Base-by-base conservation (phyloP, 2,888 invertebrate genomes). In the Linnaemya vulpina region DNA sequence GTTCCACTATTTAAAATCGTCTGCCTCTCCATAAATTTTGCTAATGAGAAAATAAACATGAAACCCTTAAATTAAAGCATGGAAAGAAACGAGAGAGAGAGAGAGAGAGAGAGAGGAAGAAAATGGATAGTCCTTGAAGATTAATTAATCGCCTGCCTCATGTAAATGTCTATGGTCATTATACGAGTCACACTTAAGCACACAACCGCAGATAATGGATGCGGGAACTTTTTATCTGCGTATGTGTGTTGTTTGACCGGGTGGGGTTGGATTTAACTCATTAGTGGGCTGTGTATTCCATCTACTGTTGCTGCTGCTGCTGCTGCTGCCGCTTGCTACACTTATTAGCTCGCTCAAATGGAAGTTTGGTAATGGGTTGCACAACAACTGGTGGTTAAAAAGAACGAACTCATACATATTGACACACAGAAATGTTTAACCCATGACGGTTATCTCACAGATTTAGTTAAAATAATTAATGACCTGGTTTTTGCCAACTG, bases 381-480 rank as follows among this genome's bases (percentile, higher is more conserved):
- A 79, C 53, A 76, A 71, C 76, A 82, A 82, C 82, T 82, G 75
- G 71, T 82, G 75, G 73, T 75, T 74, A 75, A 74, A 65, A 46
- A 55, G 46, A 46, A 25, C 35, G 46, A 46, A 25, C 35, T 40
- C 49, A 58, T 8, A 46, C 55, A 71, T 63, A 38, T n/a, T 22
- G 49, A 35, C 60, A 49, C 22, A 67, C n/a, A 58, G 15, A 68
- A 68, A 73, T 77, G 62, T 82, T 85, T 79, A 85, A 82, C 70
- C 85, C 82, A 82, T 82, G 78, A 63, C 87, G 90, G 90, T 91
- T 91, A 91, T 91, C 91, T 91, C 88, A 68, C 63, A 80, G 86
- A 89, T 90, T 89, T 91, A 90, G 91, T 91, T 90, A 91, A 73
- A 92, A 91, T 91, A 91, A 91, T 91, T 91, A 91, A 91, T 91